Base-by-base conservation (phyloP, 1,140 invertebrate species). In the Drosophila funebris region DNA sequence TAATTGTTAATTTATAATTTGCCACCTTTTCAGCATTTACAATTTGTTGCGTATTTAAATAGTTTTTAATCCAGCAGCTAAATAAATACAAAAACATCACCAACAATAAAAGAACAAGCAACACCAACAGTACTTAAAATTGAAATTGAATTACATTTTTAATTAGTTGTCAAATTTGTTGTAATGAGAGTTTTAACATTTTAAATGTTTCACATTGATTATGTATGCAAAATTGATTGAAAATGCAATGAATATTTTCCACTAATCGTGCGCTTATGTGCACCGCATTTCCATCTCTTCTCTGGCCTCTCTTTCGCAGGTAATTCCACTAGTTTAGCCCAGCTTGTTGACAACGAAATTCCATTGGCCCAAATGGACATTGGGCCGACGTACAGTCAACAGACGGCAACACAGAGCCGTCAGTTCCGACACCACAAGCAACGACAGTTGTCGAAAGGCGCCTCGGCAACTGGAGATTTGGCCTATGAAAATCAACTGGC, bases 321-420 rank as follows among this genome's bases (percentile, higher is more conserved):
- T 90, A 94, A 94, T 77, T 93, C 94, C 58, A 94, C 94, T 91
- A 95, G 94, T 87, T 92, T 94, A 87, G 94, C 94, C 58, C 94
- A 94, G 73, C 91, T 95, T 63, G 94, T 95, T 54, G 92, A 93
- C 63, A 95, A 94, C 74, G 94, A 95, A 92, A 92, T 94, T 58
- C 94, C 94, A 14, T 54, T 95, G 68, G 94, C 94, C 50, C 93
- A 94, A 31, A 92, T 93, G 68, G 79, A 90, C 57, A 78, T 78
- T 36, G 33, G 33, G 44, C 87, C 91, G 16, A 73, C 78, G 5
- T 87, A 81, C 8, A 79, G 78, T 1, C 80, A 80, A 7, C 84
- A 80, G 36, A 89, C 82, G 18, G 77, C 80, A 14, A 73, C 78
- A 7, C 85, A 91, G 50, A 33, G 74, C 22, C 63, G 87, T 24